Evolutionary conservation across 92 coral and sea anemone species (phyloP), one percentile per base, ranked within the genome.

Genomic region (Palythoa grandis): DNA sequence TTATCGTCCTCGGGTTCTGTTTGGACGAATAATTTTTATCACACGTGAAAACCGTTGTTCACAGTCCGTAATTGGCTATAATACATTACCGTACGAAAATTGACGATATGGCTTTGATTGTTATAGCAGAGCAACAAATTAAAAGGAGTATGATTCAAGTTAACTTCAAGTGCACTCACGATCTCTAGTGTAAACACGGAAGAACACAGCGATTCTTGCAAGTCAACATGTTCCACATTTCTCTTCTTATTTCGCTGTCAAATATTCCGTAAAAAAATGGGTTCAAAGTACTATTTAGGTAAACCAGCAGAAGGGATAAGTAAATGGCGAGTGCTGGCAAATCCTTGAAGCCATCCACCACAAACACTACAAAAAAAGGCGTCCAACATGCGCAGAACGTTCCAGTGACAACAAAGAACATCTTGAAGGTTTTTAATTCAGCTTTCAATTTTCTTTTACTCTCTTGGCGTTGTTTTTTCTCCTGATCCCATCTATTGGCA

Each of bases 391-490:
- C 19, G 24, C 52, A 39, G 14, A 72, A 72, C 5, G 56, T 72
- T 20, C 77, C 77, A 19, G 77, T 72, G 22, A 72, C 77, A 43
- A 72, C 77, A 2, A 72, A 22, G 25, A 72, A 72, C 77, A 72
- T 72, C 14, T 72, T 72, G 56, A 72, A 29, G 15, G 77, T 72
- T 72, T 43, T 72, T 7, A 72, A 50, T 11, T 72, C 77, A 8
- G 77, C 77, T 72, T 52, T 48, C 53, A 72, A 13, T 5, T 43
- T 72, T 43, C 25, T 72, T n/a, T n/a, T 72, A 15, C 56, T 72
- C 22, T 48, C 56, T 6, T 2, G 14, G 40, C 76, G 76, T 47
- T 71, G 76, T 43, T 2, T 20, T 3, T 39, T 29, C 12, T 16
- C 11, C n/a, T 47, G 38, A 19, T 8, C 1, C 22, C 19, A 11